Evolutionary conservation across 1,140 invertebrate species (phyloP), one percentile per base, ranked within the genome.

Genomic region (Armadillidium nasatum): DNA sequence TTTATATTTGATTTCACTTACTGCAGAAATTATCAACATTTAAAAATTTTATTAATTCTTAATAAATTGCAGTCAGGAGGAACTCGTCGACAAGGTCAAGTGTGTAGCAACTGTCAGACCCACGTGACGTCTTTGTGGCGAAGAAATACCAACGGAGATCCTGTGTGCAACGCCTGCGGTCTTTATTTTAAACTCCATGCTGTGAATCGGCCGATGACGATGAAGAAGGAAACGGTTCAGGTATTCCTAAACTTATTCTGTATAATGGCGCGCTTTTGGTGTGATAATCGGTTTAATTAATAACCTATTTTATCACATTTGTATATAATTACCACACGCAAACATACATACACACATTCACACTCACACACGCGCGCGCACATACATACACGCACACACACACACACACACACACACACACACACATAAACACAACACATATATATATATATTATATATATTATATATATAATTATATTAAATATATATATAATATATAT

Each of bases 71-170:
- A 1, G 11, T 45, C 72, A 43, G 45, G 66, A 67, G 74, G 74
- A 10, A 70, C 74, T 7, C 67, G 74, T 13, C 68, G 70, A n/a
- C 23, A 23, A 15, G 68, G 70, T 22, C 74, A 76, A 22, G 44
- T 92, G 83, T 99, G 96, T 85, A 94, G 94, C 60, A 98, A 99
- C 86, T 99, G 96, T 86, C 92, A 93, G 23, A 98, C 96, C 0
- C 88, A 91, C 70, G 95, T 93, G 75, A 98, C 96, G 54, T 98
- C 96, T 10, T 88, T 99, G 71, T 99, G 96, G 96, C 88, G 96
- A 76, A 88, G 96, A 60, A 98, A 98, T 87, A 94, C 94, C 84
- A 93, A 96, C 83, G 94, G 94, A 10, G 93, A 96, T 83, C 91
- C 94, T 3, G 94, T 97, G 0, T 96, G 94, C 86, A 97, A 97